Base-by-base conservation (phyloP, 2,797 vertebrate species). In the Chrosomus eos region DNA sequence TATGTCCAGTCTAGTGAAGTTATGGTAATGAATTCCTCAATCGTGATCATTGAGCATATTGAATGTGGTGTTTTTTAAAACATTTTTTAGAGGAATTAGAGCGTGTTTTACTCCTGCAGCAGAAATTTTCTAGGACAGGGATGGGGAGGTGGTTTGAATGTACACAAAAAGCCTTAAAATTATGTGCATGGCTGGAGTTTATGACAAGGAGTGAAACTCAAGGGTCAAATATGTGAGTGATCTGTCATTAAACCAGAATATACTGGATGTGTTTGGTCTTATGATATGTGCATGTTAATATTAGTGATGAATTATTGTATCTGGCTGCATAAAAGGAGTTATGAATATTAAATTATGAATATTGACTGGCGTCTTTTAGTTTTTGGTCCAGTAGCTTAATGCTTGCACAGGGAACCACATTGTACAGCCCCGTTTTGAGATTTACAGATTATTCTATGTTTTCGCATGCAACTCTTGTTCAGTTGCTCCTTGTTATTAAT, bases 61-160 rank as follows among this genome's bases (percentile, higher is more conserved):
- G 75, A 85, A 60, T 38, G 8, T 31, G 16, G 13, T 36, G 36
- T 53, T 6, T 74, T 33, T 33, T 21, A 67, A n/a, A n/a, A n/a
- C n/a, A n/a, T 51, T 13, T 86, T 91, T 72, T 2, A 36, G 80
- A 87, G 85, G 90, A 91, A 91, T 87, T 91, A 0, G 92, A 93
- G 91, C 90, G 88, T 90, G 89, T 91, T 90, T 90, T 86, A 70
- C 88, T 90, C 77, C 66, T 72, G 55, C 71, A 83, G 87, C 68
- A 58, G 28, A n/a, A 80, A 62, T 66, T 82, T 90, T 90, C 67
- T 89, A 77, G 90, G 86, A 53, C 45, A 21, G 64, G n/a, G 40
- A 19, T 40, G 6, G 18, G 4, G 16, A 48, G 38, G 77, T 2
- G 11, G 18, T 67, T 48, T 51, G 23, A 72, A 75, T 80, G 62